These are phyloP conservation scores for Eucera pruinosa DNA, from an alignment of 2,888 invertebrate genomes.

Conservation along the genomic window DNA sequence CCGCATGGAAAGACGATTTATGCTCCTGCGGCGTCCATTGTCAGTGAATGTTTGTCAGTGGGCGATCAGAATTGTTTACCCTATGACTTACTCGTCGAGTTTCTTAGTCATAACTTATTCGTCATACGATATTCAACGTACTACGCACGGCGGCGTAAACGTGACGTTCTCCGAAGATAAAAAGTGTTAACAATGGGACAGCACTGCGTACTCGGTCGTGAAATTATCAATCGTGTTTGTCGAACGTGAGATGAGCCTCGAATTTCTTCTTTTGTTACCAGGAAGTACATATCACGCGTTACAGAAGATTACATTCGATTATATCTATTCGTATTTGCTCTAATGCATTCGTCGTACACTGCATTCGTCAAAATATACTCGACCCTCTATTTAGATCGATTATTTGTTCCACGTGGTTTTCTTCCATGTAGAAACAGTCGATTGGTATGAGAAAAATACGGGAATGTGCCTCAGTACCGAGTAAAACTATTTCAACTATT, in stretches of 20 bases:
- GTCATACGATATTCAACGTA: slow-evolving; percentile 65
- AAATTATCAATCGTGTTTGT: slow-evolving; percentile 35
- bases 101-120: slow-evolving; percentile 73
- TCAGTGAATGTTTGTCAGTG: slow-evolving; percentile 70
- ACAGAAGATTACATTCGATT: not conserved
- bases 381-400: too few relatives aligned
- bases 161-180: slow-evolving; percentile 31
- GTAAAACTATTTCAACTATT: too few relatives aligned
- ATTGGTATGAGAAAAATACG: too few relatives aligned
- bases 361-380: too few relatives aligned
- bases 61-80: slow-evolving; percentile 71
- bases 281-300: too few relatives aligned
- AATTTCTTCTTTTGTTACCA: not conserved
- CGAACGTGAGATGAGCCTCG: slow-evolving; percentile 8
- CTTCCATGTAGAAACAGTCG: too few relatives aligned
- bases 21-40: slow-evolving; percentile 66
- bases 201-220: not conserved
- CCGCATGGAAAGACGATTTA: slow-evolving; percentile 63
- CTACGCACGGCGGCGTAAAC: slow-evolving; percentile 19
- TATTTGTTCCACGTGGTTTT: too few relatives aligned
- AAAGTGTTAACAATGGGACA: slow-evolving; percentile 51
- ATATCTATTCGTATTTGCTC: too few relatives aligned
- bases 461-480: too few relatives aligned
- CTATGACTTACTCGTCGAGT: slow-evolving; percentile 58
- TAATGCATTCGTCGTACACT: too few relatives aligned